phyloP scores from a whole-genome alignment of 1,140 invertebrate species.

The Coelopa frigida region DNA sequence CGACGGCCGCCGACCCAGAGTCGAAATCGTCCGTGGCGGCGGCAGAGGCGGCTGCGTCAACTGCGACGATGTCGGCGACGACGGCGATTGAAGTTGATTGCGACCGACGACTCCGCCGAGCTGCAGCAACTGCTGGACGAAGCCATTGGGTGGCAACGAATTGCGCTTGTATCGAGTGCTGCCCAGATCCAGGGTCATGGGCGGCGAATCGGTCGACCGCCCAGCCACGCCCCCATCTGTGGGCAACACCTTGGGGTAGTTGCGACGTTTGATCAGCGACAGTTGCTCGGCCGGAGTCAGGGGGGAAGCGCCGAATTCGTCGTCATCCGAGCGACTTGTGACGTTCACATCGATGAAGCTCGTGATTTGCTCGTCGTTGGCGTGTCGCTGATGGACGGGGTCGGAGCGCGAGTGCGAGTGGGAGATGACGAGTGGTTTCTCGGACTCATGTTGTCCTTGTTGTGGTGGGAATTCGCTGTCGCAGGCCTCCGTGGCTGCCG shows the following conservation, averaged over 20 bases:
- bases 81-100: conserved; percentile 49
- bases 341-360: conserved; percentile 62
- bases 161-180: conserved; percentile 20
- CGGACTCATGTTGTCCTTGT: conserved; percentile 3
- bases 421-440: conserved; percentile 51
- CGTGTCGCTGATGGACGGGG: conserved; percentile 43
- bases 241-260: conserved; percentile 75
- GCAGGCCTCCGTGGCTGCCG: conserved; percentile 28
- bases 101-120: conserved; percentile 21
- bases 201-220: conserved; percentile 11
- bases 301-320: conserved; percentile 37
- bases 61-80: conserved; percentile 36
- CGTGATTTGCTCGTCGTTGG: conserved; percentile 45
- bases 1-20: conserved; percentile 49
- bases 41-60: conserved; percentile 57
- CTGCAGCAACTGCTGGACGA: conserved; percentile 14
- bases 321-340: conserved; percentile 50
- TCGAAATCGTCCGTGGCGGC: conserved; percentile 55
- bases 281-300: conserved; percentile 62
- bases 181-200: conserved; percentile 15
- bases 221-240: conserved; percentile 28
- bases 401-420: conserved; percentile 70
- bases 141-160: conserved; percentile 35
- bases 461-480: conserved; percentile 21
- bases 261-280: conserved; percentile 62